Evolutionary conservation across 2,113 vertebrate genomes (phyloP).

Genomic region (Erythrocebus patas): DNA sequence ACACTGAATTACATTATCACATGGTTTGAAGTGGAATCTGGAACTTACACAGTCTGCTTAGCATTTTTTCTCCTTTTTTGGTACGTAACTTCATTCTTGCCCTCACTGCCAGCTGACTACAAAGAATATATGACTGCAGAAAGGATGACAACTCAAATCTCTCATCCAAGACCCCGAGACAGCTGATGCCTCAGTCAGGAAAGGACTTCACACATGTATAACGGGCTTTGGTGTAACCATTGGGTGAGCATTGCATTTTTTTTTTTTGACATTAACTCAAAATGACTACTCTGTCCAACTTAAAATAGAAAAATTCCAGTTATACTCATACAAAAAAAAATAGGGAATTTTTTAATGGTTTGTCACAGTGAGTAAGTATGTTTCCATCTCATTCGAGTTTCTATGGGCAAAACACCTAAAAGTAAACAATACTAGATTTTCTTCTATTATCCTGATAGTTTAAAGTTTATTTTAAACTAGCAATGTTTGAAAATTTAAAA

Average conservation of each 20-base stretch:
- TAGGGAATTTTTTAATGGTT: not conserved
- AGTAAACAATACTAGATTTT: conserved; percentile 26
- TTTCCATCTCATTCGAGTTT: not conserved
- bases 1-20: not conserved
- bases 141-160: not conserved
- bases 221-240: not conserved
- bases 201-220: not conserved
- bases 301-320: conserved; percentile 47
- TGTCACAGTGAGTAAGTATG: conserved; percentile 17
- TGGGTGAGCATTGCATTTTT: not conserved
- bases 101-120: not conserved
- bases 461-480: not conserved
- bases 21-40: not conserved
- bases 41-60: not conserved
- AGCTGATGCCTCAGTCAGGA: not conserved
- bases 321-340: not conserved
- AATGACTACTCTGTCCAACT: conserved; percentile 4
- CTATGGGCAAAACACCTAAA: conserved; percentile 45
- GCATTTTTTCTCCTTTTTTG: not conserved
- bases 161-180: not conserved
- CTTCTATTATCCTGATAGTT: not conserved
- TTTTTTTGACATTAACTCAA: not conserved
- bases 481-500: not conserved
- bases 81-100: not conserved
- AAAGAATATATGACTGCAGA: not conserved